Evolutionary conservation across 2,797 vertebrate species (phyloP).

Genomic region (Spea hammondii): DNA sequence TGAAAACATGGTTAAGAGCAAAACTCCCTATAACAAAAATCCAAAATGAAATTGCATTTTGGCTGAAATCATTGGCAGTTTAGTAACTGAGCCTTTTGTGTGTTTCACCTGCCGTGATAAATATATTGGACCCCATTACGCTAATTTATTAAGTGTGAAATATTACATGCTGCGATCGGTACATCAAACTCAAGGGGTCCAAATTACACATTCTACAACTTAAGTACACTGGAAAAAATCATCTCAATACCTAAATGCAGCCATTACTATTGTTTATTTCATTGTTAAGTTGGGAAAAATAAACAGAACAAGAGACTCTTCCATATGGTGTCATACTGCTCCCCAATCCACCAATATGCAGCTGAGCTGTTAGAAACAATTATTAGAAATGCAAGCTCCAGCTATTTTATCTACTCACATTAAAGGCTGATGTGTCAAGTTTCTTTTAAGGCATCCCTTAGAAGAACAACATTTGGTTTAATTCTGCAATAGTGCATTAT

Average conservation of each 20-base stretch:
- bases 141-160: too few relatives aligned
- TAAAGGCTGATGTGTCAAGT: constrained; percentile 9
- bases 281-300: background rate
- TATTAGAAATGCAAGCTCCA: constrained; percentile 1
- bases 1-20: too few relatives aligned
- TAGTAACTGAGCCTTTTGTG: too few relatives aligned
- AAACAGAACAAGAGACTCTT: background rate
- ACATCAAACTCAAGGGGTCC: background rate
- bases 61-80: too few relatives aligned
- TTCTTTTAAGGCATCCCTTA: background rate
- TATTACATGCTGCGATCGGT: background rate
- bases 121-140: too few relatives aligned
- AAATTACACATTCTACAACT: background rate
- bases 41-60: too few relatives aligned
- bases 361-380: constrained; percentile 13
- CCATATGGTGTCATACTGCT: background rate
- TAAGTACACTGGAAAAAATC: background rate
- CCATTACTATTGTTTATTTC: background rate
- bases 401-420: constrained; percentile 1
- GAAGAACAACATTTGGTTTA: background rate
- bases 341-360: background rate
- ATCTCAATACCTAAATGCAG: background rate
- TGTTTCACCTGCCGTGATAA: too few relatives aligned
- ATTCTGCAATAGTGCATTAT: background rate
- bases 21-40: too few relatives aligned